Percentiles rank a stretch among this genome's conserved stretches.
Evolutionary conservation across 2,113 vertebrate genomes (phyloP).

Genomic region (Ceratotherium simum): DNA sequence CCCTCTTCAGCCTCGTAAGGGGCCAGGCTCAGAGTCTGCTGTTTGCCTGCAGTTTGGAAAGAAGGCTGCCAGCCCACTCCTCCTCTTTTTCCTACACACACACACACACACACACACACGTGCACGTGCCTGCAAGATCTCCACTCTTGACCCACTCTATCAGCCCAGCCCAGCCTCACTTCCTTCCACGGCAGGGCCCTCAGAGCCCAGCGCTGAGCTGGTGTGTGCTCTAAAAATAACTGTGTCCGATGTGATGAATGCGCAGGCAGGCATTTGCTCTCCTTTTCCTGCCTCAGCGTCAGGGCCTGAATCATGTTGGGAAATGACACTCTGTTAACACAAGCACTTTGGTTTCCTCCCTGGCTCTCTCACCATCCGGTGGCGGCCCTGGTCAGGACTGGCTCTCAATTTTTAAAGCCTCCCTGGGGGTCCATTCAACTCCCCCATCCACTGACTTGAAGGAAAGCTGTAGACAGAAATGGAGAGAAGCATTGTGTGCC

Average conservation of each 20-base stretch:
- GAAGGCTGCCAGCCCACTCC: neutral
- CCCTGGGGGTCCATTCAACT: conserved; percentile 35
- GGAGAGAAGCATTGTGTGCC: neutral
- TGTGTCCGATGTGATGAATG: conserved; percentile 73
- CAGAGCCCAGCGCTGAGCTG: conserved; percentile 55
- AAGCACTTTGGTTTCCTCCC: conserved; percentile 80
- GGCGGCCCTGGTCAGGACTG: conserved; percentile 45
- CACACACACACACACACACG: neutral
- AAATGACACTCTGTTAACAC: conserved; percentile 84
- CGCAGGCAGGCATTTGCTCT: conserved; percentile 75
- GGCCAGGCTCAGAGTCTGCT: neutral
- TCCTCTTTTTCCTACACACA: neutral
- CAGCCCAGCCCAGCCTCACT: conserved; percentile 12
- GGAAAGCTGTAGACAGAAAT: neutral
- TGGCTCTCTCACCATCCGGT: conserved; percentile 66
- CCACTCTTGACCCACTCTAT: conserved; percentile 11
- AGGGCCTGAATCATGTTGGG: conserved; percentile 79
- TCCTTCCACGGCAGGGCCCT: conserved; percentile 62
- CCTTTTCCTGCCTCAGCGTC: conserved; percentile 68
- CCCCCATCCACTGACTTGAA: neutral
- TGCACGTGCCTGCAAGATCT: neutral
- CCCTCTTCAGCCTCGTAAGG: neutral
- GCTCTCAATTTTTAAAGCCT: conserved; percentile 69
- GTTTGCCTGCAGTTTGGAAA: neutral
- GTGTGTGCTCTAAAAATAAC: conserved; percentile 80